Evolutionary conservation across 2,113 vertebrate species (phyloP), one percentile per base, ranked within the genome.

Genomic region (Anhinga anhinga): DNA sequence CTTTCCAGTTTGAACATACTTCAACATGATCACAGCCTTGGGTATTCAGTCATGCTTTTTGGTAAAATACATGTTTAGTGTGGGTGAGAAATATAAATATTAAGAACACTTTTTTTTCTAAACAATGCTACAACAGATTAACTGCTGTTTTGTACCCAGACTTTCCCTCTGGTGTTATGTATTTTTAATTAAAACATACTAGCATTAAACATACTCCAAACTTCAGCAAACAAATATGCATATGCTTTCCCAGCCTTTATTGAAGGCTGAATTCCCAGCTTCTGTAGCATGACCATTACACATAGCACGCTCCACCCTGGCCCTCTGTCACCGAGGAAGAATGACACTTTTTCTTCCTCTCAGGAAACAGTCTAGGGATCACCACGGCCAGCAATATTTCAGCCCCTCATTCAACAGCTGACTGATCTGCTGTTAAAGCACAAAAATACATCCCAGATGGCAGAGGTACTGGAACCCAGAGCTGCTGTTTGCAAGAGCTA

Each of bases 261-360:
- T 52, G 52, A 59, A 40, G 26, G 4, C 32, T 72, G 27, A 36
- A 49, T 61, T 93, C 18, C 12, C 36, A 29, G 15, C 50, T 84
- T 84, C 55, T 59, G 7, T 45, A 23, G 26, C 22, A 32, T 16
- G 42, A 32, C 38, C 19, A 18, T 66, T 58, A 23, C 8, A 42
- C 14, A 19, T 9, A 34, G 8, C 14, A 44, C 0, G 2, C 13
- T 66, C 9, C 8, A 55, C 6, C 4, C 9, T 0, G 0, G 15
- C 19, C 9, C 10, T 85, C 30, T 13, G 9, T 34, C 34, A 32
- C 7, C 15, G 29, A 62, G 5, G 26, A 81, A 88, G 34, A 83
- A 18, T 5, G 10, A 2, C 8, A 42, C 30, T 21, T 89, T 44
- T 84, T 66, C 19, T 59, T 82, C 42, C 38, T 38, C 44, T 58